Base-by-base conservation (phyloP, 35 echinoderm and acorn worm genomes). In the Ophioderma brevispina region DNA sequence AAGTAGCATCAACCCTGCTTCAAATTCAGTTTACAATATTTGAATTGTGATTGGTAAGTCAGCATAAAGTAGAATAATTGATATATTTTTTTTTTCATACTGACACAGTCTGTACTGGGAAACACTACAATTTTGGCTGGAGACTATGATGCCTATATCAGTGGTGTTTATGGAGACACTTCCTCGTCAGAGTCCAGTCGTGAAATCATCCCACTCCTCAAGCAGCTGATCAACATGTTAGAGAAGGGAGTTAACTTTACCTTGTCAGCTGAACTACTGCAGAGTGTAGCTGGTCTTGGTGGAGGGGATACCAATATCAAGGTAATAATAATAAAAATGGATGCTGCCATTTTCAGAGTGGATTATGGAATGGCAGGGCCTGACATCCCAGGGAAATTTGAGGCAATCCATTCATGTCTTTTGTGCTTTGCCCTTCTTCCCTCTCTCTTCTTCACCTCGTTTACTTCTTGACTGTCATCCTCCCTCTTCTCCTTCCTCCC, bases 81-180 rank as follows among this genome's bases (percentile, higher is more conserved):
- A 55, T 63, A 18, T 81, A n/a, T 15, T 46, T 86, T 82, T 75
- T 30, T 35, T 75, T 38, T 36, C n/a, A n/a, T n/a, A n/a, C 46
- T 38, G 39, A 17, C 15, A 32, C 77, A 97, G 95, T 82, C 80
- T 33, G 85, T 98, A 23, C 33, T 98, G 17, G 92, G 90, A 0
- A 98, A 98, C 39, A 87, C 93, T 4, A 82, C 85, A 56, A 82
- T 87, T 63, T 43, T 98, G 13, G 96, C 96, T 30, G 96, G 96
- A 30, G 91, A 92, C 79, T 98, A 93, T 38, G 96, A 98, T 87
- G 93, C 96, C 23, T 95, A 90, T 75, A 95, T 98, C 82, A 90
- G 90, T 25, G 96, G 96, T 0, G 96, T 98, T 17, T 98, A 98
- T 43, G 96, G 96, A 0, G 96, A 98, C 77, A 92, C 87, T 41